phyloP scores from a whole-genome alignment of 2,113 vertebrate genomes.

The Coreoperca whiteheadi region DNA sequence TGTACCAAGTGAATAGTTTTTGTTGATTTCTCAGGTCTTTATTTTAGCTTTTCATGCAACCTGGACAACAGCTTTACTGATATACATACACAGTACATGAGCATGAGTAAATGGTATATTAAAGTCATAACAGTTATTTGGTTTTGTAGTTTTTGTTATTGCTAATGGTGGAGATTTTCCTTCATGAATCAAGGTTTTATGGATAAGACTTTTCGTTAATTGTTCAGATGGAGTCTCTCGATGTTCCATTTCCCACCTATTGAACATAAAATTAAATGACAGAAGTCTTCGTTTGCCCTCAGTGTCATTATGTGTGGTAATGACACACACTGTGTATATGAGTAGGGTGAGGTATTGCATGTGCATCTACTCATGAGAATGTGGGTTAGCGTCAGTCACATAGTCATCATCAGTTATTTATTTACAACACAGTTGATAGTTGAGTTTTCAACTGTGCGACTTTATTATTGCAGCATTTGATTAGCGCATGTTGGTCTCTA shows the following conservation, averaged over 20 bases:
- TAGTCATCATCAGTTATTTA: slow-evolving; percentile 46
- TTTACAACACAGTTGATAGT: slow-evolving; percentile 19
- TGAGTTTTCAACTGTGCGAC: slow-evolving; percentile 12
- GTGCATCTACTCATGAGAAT: slow-evolving; percentile 25
- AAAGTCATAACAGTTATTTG: background rate
- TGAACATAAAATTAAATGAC: background rate
- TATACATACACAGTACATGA: background rate
- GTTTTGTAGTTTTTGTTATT: background rate
- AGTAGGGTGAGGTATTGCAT: slow-evolving; percentile 26
- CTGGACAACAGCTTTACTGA: background rate
- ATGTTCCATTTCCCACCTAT: slow-evolving; percentile 1
- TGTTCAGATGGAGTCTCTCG: background rate
- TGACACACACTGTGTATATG: background rate
- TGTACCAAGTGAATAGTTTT: slow-evolving; percentile 16
- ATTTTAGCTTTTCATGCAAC: background rate
- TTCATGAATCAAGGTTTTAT: background rate
- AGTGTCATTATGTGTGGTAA: background rate
- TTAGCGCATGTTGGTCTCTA: background rate
- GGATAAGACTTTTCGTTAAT: background rate
- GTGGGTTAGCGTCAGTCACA: slow-evolving; percentile 45
- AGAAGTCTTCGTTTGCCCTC: background rate
- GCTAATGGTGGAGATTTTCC: background rate
- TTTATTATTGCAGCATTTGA: slow-evolving; percentile 26
- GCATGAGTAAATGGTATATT: background rate
- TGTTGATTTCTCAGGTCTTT: background rate